Evolutionary conservation across 2,113 vertebrate species (phyloP).

Genomic region (Aegithalos caudatus): DNA sequence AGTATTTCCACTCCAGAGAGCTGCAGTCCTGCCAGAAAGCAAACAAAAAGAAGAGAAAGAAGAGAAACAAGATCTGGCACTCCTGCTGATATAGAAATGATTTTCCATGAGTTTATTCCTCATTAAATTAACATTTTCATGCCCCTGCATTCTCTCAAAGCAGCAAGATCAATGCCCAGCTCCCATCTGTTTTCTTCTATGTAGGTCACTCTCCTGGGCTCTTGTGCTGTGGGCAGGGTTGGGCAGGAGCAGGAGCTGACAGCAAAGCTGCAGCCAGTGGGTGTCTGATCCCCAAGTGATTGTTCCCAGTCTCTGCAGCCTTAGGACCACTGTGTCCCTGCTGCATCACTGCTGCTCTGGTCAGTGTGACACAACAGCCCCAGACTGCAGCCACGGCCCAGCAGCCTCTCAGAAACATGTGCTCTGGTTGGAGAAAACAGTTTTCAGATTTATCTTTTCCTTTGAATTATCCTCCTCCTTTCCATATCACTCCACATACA

Average conservation of each 20-base stretch:
- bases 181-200: not conserved
- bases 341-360: not conserved
- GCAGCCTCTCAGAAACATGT: not conserved
- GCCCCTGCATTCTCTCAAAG: not conserved
- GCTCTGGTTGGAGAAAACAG: not conserved
- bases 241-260: not conserved
- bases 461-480: not conserved
- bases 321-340: accelerated
- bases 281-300: not conserved
- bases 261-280: accelerated
- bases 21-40: not conserved
- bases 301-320: not conserved
- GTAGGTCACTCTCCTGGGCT: slow-evolving; percentile 3
- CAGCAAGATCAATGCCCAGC: not conserved
- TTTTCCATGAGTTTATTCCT: not conserved
- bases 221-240: not conserved
- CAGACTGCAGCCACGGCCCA: not conserved
- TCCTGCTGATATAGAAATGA: not conserved
- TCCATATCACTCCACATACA: no score
- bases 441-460: not conserved
- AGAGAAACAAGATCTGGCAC: not conserved
- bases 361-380: no score
- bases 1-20: not conserved
- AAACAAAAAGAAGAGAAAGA: not conserved
- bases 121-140: not conserved